Conservation (phyloP, 1,140 invertebrate species). For the Aphelinus certus region DNA sequence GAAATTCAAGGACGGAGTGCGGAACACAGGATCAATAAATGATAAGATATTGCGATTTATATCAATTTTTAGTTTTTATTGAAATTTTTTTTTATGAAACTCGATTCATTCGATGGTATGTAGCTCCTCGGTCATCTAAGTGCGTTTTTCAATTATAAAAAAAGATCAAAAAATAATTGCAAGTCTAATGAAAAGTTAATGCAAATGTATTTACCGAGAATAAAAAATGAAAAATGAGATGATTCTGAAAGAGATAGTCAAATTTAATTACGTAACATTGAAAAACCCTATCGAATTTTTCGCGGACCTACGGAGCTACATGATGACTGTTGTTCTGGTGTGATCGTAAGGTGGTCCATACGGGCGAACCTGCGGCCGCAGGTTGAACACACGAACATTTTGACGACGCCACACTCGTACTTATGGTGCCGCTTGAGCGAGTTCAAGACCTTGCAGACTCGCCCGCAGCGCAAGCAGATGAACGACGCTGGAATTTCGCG, state of each 20-base stretch:
- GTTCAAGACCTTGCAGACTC: constrained; percentile 60
- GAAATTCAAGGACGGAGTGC: background rate
- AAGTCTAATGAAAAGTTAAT: no score
- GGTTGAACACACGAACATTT: constrained; percentile 57
- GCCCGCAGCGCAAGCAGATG: constrained; percentile 58
- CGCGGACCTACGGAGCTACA: constrained; percentile 47
- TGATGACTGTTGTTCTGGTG: constrained; percentile 53
- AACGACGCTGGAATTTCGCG: constrained; percentile 49
- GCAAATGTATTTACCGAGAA: no score
- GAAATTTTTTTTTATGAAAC: constrained; percentile 7
- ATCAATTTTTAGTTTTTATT: constrained; percentile 33
- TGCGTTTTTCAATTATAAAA: no score
- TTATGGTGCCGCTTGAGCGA: constrained; percentile 60
- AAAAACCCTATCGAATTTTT: constrained; percentile 36
- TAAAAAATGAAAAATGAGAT: no score
- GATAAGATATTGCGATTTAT: constrained; percentile 29
- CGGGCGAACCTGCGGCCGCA: constrained; percentile 55
- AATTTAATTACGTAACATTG: no score
- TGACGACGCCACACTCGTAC: constrained; percentile 61
- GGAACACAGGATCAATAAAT: constrained; percentile 26
- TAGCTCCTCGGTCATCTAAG: no score
- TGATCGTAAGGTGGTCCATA: constrained; percentile 50
- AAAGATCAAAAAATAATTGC: no score
- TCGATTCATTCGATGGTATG: no score
- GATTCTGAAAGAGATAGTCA: no score